Percentiles rank a stretch among this genome's conserved stretches.
Conservation (phyloP, 2,888 invertebrate species). For the Himalopsyche tibetana region DNA sequence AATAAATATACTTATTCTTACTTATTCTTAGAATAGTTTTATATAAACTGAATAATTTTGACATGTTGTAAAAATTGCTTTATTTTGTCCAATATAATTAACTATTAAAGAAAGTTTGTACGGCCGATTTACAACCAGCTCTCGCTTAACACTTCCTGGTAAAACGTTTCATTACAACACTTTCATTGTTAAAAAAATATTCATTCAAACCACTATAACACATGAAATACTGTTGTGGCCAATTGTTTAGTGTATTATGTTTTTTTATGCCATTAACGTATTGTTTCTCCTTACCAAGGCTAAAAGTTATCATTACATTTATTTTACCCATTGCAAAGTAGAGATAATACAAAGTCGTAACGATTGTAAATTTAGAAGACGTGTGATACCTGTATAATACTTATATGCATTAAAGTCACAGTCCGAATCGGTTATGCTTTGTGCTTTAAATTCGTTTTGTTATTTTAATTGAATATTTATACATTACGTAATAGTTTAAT, state of each 20-base stretch:
- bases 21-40: too few relatives aligned
- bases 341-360: constrained; percentile 3
- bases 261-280: background rate
- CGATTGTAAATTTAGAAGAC: background rate
- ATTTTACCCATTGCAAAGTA: background rate
- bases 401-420: background rate
- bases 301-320: background rate
- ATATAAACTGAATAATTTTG: too few relatives aligned
- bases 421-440: constrained; percentile 38
- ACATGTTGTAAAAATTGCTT: too few relatives aligned
- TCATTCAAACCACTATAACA: too few relatives aligned
- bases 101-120: too few relatives aligned
- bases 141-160: too few relatives aligned
- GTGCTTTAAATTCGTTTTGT: constrained; percentile 2
- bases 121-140: too few relatives aligned
- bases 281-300: background rate
- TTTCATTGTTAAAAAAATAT: too few relatives aligned
- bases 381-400: background rate
- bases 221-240: too few relatives aligned
- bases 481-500: background rate
- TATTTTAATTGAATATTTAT: constrained; percentile 27
- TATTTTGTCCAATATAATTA: too few relatives aligned
- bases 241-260: background rate
- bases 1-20: too few relatives aligned
- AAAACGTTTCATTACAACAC: too few relatives aligned